phyloP scores from a whole-genome alignment of 2,888 invertebrate species.

The Mesochorus sp. region DNA sequence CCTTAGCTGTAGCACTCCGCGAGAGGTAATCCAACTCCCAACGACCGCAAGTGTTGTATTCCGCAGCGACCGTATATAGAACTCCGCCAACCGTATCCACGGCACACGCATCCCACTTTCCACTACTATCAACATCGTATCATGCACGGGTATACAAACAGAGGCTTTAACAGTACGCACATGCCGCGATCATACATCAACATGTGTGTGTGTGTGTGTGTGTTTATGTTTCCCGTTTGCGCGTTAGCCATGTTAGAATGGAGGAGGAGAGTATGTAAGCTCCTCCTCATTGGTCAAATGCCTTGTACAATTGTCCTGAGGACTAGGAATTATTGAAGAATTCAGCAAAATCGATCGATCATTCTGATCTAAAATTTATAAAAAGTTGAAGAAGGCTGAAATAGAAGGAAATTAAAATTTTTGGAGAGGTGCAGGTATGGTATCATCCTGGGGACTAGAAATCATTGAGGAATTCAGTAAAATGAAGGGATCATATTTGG shows the following conservation, averaged over 20 bases:
- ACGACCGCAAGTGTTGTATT: neutral
- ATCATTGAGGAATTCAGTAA: too few species aligned
- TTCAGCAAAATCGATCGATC: slow-evolving; percentile 15
- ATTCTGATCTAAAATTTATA: too few species aligned
- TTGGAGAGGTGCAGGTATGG: too few species aligned
- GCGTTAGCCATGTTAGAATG: slow-evolving; percentile 61
- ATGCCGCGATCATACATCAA: neutral
- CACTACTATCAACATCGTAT: slow-evolving; percentile 4
- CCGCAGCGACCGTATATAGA: neutral
- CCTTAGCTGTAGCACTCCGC: neutral
- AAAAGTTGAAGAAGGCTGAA: too few species aligned
- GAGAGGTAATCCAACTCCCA: neutral
- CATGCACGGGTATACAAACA: neutral
- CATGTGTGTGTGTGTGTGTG: slow-evolving; percentile 40
- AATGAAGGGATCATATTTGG: too few species aligned
- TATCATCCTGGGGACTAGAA: too few species aligned
- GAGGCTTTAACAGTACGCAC: neutral
- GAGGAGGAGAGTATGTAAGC: slow-evolving; percentile 62
- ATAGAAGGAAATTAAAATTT: too few species aligned
- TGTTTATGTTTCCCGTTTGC: slow-evolving; percentile 37
- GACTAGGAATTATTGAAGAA: too few species aligned
- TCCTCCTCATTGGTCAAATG: slow-evolving; percentile 60
- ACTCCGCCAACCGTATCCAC: neutral
- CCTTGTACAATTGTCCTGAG: slow-evolving; percentile 53
- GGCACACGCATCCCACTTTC: neutral